These are phyloP conservation scores for Caenorhabditis sp. DNA, from an alignment of 2,888 invertebrate genomes.

Conservation along the genomic window DNA sequence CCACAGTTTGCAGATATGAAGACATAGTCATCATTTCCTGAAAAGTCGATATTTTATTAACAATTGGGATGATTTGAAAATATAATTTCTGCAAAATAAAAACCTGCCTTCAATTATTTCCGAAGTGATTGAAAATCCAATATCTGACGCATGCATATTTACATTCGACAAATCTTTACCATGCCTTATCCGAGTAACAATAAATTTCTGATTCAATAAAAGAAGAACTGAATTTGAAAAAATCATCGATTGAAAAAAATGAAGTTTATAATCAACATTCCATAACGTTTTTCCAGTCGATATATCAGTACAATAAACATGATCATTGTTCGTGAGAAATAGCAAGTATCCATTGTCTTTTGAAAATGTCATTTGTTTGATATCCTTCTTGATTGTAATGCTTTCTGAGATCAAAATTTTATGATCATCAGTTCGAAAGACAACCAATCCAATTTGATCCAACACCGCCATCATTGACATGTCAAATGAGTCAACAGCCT, in stretches of 20 bases:
- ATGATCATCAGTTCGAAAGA: slow-evolving; percentile 36
- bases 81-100: neutral
- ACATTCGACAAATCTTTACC: slow-evolving; percentile 45
- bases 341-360: slow-evolving; percentile 43
- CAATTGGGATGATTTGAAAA: too few species aligned
- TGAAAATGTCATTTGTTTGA: slow-evolving; percentile 45
- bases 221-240: slow-evolving; percentile 31
- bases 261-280: slow-evolving; percentile 50
- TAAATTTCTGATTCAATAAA: slow-evolving; percentile 43
- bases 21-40: slow-evolving; percentile 24
- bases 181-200: slow-evolving; percentile 42
- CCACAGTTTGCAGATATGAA: slow-evolving; percentile 28
- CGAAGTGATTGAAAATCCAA: slow-evolving; percentile 44
- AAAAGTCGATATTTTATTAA: too few species aligned
- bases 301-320: slow-evolving; percentile 37
- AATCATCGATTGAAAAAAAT: slow-evolving; percentile 45
- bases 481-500: slow-evolving; percentile 37
- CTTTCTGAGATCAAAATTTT: slow-evolving; percentile 36
- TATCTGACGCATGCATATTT: slow-evolving; percentile 53
- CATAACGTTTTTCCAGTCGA: slow-evolving; percentile 39
- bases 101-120: slow-evolving; percentile 33
- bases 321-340: slow-evolving; percentile 45
- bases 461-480: slow-evolving; percentile 39
- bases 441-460: slow-evolving; percentile 32
- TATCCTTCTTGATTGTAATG: slow-evolving; percentile 32